Evolutionary conservation across 2,113 vertebrate species (phyloP).

Genomic region (Elephas maximus): DNA sequence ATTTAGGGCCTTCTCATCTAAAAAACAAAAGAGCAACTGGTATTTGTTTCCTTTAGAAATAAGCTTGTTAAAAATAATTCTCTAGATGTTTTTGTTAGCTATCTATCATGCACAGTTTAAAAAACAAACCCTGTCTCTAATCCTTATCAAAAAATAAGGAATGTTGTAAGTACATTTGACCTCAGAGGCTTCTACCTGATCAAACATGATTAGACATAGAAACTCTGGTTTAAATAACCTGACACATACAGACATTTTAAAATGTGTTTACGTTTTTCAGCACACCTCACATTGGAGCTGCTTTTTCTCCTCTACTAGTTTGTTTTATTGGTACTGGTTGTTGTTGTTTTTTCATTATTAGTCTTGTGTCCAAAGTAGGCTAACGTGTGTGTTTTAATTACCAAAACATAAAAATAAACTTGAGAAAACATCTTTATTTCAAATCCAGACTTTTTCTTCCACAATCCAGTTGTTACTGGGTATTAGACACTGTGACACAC

Average conservation of each 20-base stretch:
- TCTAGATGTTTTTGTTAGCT: background rate
- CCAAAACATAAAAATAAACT: background rate
- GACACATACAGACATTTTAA: background rate
- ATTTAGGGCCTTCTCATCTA: background rate
- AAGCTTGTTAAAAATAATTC: slow-evolving; percentile 3
- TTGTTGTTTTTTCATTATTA: background rate
- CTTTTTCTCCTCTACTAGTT: background rate
- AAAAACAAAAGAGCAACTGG: background rate
- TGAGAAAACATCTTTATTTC: slow-evolving; percentile 53
- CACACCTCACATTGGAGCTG: background rate
- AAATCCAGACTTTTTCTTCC: background rate
- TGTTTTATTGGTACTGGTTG: background rate
- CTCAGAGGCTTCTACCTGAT: background rate
- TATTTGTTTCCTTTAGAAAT: slow-evolving; percentile 36
- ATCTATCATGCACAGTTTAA: background rate
- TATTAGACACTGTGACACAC: slow-evolving; percentile 64
- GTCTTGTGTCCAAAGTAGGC: background rate
- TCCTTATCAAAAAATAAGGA: background rate
- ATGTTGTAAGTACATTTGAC: background rate
- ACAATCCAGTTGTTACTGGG: background rate
- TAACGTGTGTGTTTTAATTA: background rate
- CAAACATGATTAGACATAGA: background rate
- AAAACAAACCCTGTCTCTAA: background rate
- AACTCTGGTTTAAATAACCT: background rate
- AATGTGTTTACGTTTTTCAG: slow-evolving; percentile 5